Base-by-base conservation (phyloP, 1,140 invertebrate species). In the Drosophila triauraria region DNA sequence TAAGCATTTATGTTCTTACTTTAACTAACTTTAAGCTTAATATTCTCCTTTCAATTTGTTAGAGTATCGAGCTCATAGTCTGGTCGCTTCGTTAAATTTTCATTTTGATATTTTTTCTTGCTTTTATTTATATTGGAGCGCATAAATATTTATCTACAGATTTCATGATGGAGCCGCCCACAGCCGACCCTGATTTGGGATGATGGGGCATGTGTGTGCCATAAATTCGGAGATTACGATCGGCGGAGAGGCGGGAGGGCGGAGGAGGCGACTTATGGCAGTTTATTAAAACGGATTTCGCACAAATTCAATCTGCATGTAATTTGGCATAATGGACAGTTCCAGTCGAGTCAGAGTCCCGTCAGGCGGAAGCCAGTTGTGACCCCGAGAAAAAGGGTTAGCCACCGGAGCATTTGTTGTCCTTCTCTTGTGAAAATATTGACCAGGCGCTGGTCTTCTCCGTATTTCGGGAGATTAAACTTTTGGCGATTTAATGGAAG, bases 251-350 rank as follows among this genome's bases (percentile, higher is more conserved):
- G 30, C 4, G 13, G 30, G 20, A 46, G 46, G 17, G 12, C n/a
- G 32, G 27, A 38, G 32, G 27, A 4, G 71, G 42, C 78, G 78
- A 85, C 65, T 81, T 85, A 62, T 84, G 77, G 67, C 85, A 84
- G 84, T 90, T 90, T 88, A 81, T 90, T 85, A 81, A 90, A 90
- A 78, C 62, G 84, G 59, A 81, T 78, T 85, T 68, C 64, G 51
- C 81, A 78, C 67, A 81, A 88, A 85, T 90, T 81, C 81, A 88
- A 88, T 88, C 81, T 90, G 77, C 67, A 78, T 78, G 75, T 78
- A 69, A 78, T 69, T 78, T 78, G 75, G 38, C 63, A 30, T 80
- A 40, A 57, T 78, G 23, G 43, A 43, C 65, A 65, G 47, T 15
- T 8, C 46, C 35, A 40, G 12, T 25, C 54, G 9, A n/a, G 48